Evolutionary conservation across 2,888 invertebrate species (phyloP), one percentile per base, ranked within the genome.

Genomic region (Hoplodrina ambigua): DNA sequence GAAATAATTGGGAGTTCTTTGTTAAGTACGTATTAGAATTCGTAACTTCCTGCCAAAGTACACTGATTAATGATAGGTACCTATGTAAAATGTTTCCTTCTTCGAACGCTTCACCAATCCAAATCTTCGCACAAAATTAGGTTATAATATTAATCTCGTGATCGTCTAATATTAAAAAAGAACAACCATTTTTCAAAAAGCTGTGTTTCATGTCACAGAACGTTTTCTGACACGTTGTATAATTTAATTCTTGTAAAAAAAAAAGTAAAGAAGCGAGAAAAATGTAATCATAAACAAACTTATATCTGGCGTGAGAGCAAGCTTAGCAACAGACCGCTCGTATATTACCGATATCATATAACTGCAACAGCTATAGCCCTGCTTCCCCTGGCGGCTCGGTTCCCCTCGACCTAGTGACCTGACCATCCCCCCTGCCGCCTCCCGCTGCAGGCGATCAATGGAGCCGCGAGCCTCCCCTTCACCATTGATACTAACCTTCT

Each of bases 381-480:
- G 64, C 78, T 77, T 79, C 79, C 83, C 80, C 73, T 67, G 71
- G 68, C 82, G 79, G 76, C 71, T 72, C 80, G 70, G 59, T 66
- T 86, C 87, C 86, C 88, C 87, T 87, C 92, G 93, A 93, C 94
- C 94, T 83, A 93, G 90, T 94, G 92, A 93, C 93, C 93, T 85
- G 84, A 72, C 73, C 78, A 82, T 75, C 82, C 85, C 87, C 78
- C 81, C 72, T 85, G 84, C 76, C 78, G 77, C 81, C 76, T 81
- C 85, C 85, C 85, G 76, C 86, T 86, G 87, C 88, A 86, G 77
- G 77, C 91, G 93, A 94, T 94, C 94, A 94, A 94, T 94, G 94
- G 84, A 91, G 82, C 88, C 87, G 87, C 83, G 58, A 77, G 72
- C 77, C 76, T 46, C 84, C 78, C 83, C 83, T 85, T 84, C 85